Evolutionary conservation across 2,888 invertebrate species (phyloP).

Genomic region (Campopleginae sp.): DNA sequence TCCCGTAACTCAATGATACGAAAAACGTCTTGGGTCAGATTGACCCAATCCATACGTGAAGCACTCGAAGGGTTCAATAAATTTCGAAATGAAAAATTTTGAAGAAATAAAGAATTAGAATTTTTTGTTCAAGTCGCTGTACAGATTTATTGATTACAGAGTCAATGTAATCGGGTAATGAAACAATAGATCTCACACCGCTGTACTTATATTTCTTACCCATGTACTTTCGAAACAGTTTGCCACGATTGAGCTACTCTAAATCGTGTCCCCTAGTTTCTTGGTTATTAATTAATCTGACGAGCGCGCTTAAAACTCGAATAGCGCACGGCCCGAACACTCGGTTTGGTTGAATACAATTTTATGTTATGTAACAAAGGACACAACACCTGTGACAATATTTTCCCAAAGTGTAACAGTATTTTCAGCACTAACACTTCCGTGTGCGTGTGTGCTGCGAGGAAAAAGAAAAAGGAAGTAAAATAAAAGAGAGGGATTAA

Average conservation of each 20-base stretch:
- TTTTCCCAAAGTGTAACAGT: constrained; percentile 3
- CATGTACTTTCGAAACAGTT: constrained; percentile 29
- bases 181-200: constrained; percentile 62
- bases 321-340: constrained; percentile 15
- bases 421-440: neutral
- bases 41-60: no score
- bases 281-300: neutral
- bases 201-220: constrained; percentile 26
- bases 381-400: neutral
- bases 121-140: constrained; percentile 49
- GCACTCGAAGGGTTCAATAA: no score
- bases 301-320: constrained; percentile 10
- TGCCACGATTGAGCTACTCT: neutral
- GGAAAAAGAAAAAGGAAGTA: constrained; percentile 6
- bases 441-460: neutral
- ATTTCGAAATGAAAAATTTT: no score
- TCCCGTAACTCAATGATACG: no score
- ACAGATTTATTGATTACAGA: constrained; percentile 70
- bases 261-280: neutral
- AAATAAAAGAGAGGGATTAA: neutral
- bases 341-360: neutral
- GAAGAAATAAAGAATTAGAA: no score
- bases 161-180: constrained; percentile 53
- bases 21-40: no score
- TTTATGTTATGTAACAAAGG: neutral